Evolutionary conservation across 2,113 vertebrate genomes (phyloP).

Genomic region (Orycteropus afer): DNA sequence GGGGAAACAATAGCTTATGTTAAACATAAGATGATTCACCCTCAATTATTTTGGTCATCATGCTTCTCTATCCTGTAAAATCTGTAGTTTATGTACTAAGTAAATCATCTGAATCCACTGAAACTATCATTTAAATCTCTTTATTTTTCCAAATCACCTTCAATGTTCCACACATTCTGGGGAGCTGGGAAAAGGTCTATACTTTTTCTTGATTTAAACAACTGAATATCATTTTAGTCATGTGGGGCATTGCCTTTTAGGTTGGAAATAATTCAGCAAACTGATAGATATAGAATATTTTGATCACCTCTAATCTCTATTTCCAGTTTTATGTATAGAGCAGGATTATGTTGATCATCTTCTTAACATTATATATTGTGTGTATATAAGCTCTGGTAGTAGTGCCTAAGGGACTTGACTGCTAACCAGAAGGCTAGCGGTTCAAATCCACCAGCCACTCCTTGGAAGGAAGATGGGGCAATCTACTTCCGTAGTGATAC

Average conservation of each 20-base stretch:
- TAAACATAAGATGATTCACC: background rate
- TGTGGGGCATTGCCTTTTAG: background rate
- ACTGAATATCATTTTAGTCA: background rate
- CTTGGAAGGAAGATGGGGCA: too few relatives aligned
- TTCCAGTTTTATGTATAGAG: background rate
- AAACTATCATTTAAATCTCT: background rate
- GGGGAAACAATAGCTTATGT: background rate
- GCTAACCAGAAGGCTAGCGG: too few relatives aligned
- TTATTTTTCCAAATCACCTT: constrained; percentile 1
- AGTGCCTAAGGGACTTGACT: too few relatives aligned
- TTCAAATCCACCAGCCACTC: too few relatives aligned
- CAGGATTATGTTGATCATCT: background rate
- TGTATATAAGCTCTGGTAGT: too few relatives aligned
- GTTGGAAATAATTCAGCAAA: background rate
- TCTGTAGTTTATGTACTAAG: constrained; percentile 25
- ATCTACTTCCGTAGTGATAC: too few relatives aligned
- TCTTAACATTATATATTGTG: background rate
- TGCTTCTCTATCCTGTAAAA: constrained; percentile 31
- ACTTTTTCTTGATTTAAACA: background rate
- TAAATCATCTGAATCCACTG: background rate
- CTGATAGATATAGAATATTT: background rate
- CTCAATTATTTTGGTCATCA: constrained; percentile 42
- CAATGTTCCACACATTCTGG: background rate
- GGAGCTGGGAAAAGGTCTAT: background rate
- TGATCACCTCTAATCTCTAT: background rate